These are phyloP conservation scores for Pseudopleuronectes americanus DNA, from an alignment of 2,797 vertebrate genomes.

Conservation along the genomic window DNA sequence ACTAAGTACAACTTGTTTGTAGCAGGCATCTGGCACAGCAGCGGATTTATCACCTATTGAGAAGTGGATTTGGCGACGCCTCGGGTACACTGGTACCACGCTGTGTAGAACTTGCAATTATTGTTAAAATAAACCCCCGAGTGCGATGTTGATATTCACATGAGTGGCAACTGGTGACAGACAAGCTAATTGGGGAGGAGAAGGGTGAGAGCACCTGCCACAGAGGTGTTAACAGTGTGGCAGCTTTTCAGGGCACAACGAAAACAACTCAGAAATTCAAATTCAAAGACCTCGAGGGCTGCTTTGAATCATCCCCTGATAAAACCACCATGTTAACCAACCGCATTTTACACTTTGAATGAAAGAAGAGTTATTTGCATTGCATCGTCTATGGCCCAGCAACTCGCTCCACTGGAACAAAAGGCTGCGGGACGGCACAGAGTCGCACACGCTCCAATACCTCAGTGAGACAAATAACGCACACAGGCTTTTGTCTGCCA, in stretches of 20 bases:
- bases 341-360: conserved; percentile 54
- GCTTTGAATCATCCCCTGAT: conserved; percentile 34
- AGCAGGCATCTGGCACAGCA: not conserved
- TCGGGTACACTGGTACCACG: not conserved
- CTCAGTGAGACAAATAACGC: conserved; percentile 53
- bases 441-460: conserved; percentile 45
- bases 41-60: not conserved
- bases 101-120: not conserved
- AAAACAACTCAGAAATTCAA: conserved; percentile 26
- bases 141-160: conserved; percentile 1
- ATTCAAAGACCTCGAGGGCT: conserved; percentile 10
- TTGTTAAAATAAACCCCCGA: not conserved
- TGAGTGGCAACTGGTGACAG: conserved; percentile 14
- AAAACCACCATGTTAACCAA: conserved; percentile 60
- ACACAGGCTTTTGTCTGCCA: conserved; percentile 77
- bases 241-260: conserved; percentile 4
- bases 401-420: conserved; percentile 5
- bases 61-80: not conserved
- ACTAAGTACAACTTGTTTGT: not conserved
- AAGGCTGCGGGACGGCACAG: conserved; percentile 34
- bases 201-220: conserved; percentile 46
- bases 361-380: conserved; percentile 45
- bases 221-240: conserved; percentile 34
- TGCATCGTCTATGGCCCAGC: conserved; percentile 38
- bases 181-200: conserved; percentile 30